A percentile compares a stretch with the other conserved stretches of the same genome.
Conservation (phyloP, 2,113 vertebrate species). For the Baryphthengus martii region DNA sequence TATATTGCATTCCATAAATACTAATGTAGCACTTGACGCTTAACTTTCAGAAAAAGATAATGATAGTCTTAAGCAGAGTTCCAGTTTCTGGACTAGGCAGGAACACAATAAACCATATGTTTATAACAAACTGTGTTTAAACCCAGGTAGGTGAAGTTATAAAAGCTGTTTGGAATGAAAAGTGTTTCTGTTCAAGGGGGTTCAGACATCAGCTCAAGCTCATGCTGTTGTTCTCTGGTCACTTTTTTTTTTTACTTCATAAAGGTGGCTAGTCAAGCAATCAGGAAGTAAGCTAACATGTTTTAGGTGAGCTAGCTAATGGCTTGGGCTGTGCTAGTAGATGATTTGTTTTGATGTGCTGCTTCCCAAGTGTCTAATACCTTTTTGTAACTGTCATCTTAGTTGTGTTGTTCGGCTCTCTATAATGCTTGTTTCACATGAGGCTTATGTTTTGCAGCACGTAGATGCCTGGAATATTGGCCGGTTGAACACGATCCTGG, state of each 20-base stretch:
- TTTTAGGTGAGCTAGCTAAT: not conserved
- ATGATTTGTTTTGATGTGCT: not conserved
- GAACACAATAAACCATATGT: not conserved
- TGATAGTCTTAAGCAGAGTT: not conserved
- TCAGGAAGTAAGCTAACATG: not conserved
- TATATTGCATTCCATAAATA: not conserved
- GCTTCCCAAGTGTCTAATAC: not conserved
- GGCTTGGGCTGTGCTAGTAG: not conserved
- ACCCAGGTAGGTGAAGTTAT: not conserved
- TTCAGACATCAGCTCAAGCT: not conserved
- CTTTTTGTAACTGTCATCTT: not conserved
- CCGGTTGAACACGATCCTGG: slow-evolving; percentile 87
- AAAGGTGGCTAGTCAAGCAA: not conserved
- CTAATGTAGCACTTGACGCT: not conserved
- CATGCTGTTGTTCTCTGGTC: not conserved
- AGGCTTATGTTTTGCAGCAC: slow-evolving; percentile 60
- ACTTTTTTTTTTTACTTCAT: not conserved
- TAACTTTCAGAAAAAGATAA: not conserved
- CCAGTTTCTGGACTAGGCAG: not conserved
- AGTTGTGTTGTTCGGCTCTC: not conserved
- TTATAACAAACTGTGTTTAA: not conserved
- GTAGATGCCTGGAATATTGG: slow-evolving; percentile 93
- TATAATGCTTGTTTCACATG: not conserved
- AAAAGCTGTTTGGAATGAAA: not conserved
- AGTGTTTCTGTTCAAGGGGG: not conserved